Evolutionary conservation across 2,888 invertebrate genomes (phyloP), one percentile per base, ranked within the genome.

Genomic region (Athripsodes cinereus): DNA sequence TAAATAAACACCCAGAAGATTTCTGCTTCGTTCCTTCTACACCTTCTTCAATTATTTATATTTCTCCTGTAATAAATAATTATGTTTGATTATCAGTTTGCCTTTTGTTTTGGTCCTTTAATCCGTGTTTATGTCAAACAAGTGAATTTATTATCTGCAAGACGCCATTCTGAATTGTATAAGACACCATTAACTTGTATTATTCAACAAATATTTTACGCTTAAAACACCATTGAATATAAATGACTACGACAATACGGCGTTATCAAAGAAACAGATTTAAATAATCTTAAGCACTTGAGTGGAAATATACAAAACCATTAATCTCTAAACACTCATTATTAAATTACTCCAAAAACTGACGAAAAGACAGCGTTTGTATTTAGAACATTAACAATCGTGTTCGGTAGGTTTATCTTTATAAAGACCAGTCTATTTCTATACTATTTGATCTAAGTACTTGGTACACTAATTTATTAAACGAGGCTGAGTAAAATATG

Each of bases 61-160:
- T 16, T n/a, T 13, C 40, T 16, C 13, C 16, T 13, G 13, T 21
- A 46, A 53, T 53, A 53, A 53, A 53, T 46, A 53, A 53, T 53
- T 53, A 47, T 46, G 53, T 54, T 54, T 54, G 31, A 54, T 54
- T 54, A 48, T 47, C 31, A 48, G 54, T 31, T 48, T 26, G 26
- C n/a, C 54, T 48, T 48, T 48, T 54, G 54, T 48, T 54, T 47
- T 54, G 18, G 2, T 34, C 48, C 48, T 48, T 54, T 54, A 11
- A 48, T 48, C 34, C 47, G 31, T 22, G 54, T 48, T 40, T 18
- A 47, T 26, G 48, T 54, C 54, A 53, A 22, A 21, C 22, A 46
- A 34, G n/a, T 47, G 19, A 54, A 54, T 54, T 53, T 54, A 54
- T 54, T 16, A 46, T 46, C 26, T 10, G 22, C 3, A 40, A 40